Percentiles rank a stretch among this genome's conserved stretches.
Conservation (phyloP, 2,113 vertebrate species). For the Larimichthys crocea region DNA sequence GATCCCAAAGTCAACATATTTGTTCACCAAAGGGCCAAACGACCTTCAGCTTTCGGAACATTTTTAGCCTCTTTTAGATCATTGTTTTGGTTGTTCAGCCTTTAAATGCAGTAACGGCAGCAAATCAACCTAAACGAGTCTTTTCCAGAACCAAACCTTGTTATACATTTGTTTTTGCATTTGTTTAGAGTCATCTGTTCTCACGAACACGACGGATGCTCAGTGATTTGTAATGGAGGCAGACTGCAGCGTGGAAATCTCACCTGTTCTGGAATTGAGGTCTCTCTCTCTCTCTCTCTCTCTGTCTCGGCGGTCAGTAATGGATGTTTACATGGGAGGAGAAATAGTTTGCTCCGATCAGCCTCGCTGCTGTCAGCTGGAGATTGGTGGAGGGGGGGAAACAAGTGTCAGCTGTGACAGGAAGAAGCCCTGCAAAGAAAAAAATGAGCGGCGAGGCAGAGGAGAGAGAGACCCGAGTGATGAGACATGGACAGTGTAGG, state of each 20-base stretch:
- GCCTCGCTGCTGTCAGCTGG: slow-evolving; percentile 49
- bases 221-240: background rate
- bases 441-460: background rate
- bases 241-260: slow-evolving; percentile 1
- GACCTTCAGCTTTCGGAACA: too few relatives aligned
- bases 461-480: background rate
- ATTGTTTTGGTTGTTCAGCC: too few relatives aligned
- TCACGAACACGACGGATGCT: background rate
- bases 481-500: background rate
- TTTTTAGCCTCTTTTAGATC: too few relatives aligned
- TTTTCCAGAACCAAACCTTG: background rate
- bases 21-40: too few relatives aligned
- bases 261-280: slow-evolving; percentile 47
- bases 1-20: too few relatives aligned
- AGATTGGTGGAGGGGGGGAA: slow-evolving; percentile 33
- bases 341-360: slow-evolving; percentile 52
- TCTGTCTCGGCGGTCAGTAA: slow-evolving; percentile 28
- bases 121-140: background rate
- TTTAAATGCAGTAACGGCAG: background rate
- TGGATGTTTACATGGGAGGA: slow-evolving; percentile 54
- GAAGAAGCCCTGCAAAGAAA: slow-evolving; percentile 13
- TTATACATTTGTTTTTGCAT: background rate
- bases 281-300: background rate
- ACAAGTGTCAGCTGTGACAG: slow-evolving; percentile 42
- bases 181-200: background rate